Evolutionary conservation across 2,888 invertebrate genomes (phyloP).

Genomic region (Allygus modestus): DNA sequence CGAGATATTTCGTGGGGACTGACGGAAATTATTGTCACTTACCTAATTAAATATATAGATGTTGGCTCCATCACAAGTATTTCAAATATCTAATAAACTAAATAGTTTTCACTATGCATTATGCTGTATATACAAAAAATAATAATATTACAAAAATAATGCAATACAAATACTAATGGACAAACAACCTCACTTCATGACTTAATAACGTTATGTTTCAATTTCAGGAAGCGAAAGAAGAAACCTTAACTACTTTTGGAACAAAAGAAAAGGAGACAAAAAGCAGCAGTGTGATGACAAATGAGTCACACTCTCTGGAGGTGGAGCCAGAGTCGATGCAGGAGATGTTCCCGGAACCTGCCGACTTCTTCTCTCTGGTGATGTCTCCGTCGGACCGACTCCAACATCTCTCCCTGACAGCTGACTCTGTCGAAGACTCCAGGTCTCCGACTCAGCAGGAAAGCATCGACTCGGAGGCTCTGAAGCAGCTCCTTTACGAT

Average conservation of each 20-base stretch:
- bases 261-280: neutral
- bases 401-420: constrained; percentile 49
- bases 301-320: neutral
- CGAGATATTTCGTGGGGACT: no score
- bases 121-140: no score
- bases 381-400: constrained; percentile 59
- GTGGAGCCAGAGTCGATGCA: neutral
- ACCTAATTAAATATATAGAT: no score
- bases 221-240: neutral
- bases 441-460: constrained; percentile 45
- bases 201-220: no score
- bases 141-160: no score
- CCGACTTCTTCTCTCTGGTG: constrained; percentile 61
- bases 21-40: no score
- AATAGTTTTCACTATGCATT: no score
- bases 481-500: constrained; percentile 64
- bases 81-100: no score
- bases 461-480: constrained; percentile 64
- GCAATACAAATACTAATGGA: no score
- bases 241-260: neutral
- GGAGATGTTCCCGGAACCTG: constrained; percentile 28
- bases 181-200: no score
- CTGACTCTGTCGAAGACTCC: neutral
- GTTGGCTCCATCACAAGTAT: no score
- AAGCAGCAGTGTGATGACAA: neutral